phyloP scores from a whole-genome alignment of 2,888 invertebrate genomes.

The Drosophila nr. perissopoda region DNA sequence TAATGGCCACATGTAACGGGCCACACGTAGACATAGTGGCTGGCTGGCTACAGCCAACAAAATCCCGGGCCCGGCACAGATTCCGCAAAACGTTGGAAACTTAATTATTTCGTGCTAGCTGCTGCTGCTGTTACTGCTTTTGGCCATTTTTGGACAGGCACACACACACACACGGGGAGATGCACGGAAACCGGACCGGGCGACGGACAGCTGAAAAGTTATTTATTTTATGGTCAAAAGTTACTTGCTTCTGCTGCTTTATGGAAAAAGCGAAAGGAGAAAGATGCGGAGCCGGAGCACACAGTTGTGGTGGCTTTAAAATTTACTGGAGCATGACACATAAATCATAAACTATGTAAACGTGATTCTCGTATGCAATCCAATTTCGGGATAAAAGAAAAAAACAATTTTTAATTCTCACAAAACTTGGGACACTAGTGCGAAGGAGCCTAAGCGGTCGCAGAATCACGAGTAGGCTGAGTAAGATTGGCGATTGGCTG shows the following conservation, averaged over 20 bases:
- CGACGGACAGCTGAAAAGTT: slow-evolving; percentile 75
- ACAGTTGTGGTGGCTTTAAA: slow-evolving; percentile 52
- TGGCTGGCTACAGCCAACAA: slow-evolving; percentile 5
- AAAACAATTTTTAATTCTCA: slow-evolving; percentile 19
- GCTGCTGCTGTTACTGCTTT: slow-evolving; percentile 29
- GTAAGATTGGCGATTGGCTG: not conserved
- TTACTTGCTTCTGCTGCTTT: slow-evolving; percentile 66
- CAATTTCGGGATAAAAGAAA: not conserved
- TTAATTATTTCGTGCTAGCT: slow-evolving; percentile 75
- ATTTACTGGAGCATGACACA: slow-evolving; percentile 65
- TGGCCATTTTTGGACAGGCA: slow-evolving; percentile 62
- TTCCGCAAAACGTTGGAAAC: slow-evolving; percentile 75
- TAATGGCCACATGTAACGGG: slow-evolving; percentile 73
- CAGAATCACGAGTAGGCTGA: not conserved
- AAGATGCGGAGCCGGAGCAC: not conserved
- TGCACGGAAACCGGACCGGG: slow-evolving; percentile 22
- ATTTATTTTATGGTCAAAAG: slow-evolving; percentile 81
- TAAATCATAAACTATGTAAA: slow-evolving; percentile 74
- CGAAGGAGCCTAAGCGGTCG: not conserved
- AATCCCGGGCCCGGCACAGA: slow-evolving; percentile 43
- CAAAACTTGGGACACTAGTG: not conserved
- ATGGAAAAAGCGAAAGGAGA: slow-evolving; percentile 30
- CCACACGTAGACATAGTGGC: slow-evolving; percentile 64
- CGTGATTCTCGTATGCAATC: slow-evolving; percentile 57
- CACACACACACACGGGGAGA: slow-evolving; percentile 7